Evolutionary conservation across 2,797 vertebrate genomes (phyloP), one percentile per base, ranked within the genome.

Genomic region (Gymnothorax reevesii): DNA sequence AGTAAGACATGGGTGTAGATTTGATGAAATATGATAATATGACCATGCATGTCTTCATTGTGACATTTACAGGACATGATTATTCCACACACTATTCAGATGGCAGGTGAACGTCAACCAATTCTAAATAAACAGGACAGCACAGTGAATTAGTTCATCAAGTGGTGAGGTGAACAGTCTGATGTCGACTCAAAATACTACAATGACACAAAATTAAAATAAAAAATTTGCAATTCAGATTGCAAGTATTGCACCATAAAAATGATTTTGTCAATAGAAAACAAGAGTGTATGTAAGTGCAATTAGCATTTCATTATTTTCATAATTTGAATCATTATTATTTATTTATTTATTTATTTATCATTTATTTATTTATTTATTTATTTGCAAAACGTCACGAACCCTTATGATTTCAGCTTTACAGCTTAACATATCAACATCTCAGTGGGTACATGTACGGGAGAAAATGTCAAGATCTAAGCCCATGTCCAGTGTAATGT

Each of bases 1-100:
- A 22, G 9, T n/a, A 54, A 57, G 84, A 84, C 49, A 7, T 54
- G 83, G 79, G 79, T 79, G 71, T 66, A 79, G 59, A 83, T 83
- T 8, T 55, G 55, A 83, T 80, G 77, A 84, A 71, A 71, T 54
- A 54, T 52, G 49, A 84, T 69, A 83, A 83, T 59, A 62, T 60
- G 55, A n/a, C 10, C 33, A 60, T 62, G 17, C 82, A 7, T 59
- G 59, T 59, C 55, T 60, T 49, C 59, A 57, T 15, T 25, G 60
- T 27, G 12, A 54, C 33, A 59, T 83, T 25, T 25, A 62, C 59
- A 42, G 59, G n/a, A 1, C 7, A 12, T 80, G 25, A 60, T 59
- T 59, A 83, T 83, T 20, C 57, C 82, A 17, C 25, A 62, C 7
- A 42, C 33, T 33, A 83, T 27, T 25, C 79, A 57, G 54, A 13